Conservation (phyloP, 1,140 invertebrate species). For the Zeugodacus cucurbitae region DNA sequence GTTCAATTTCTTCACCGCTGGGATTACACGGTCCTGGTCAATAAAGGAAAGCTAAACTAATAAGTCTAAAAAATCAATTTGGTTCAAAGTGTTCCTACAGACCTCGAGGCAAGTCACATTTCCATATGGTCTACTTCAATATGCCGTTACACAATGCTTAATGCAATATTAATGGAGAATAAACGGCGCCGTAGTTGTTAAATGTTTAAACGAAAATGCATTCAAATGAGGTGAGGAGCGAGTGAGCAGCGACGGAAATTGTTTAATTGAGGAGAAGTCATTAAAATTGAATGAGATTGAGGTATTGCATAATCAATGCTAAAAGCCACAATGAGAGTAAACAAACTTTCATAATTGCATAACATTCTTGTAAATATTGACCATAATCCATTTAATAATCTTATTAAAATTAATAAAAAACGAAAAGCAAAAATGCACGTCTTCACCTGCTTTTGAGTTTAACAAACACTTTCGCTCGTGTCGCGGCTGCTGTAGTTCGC, state of each 20-base stretch:
- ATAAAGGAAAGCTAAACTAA: too few species aligned
- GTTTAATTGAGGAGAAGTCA: not conserved
- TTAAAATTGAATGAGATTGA: not conserved
- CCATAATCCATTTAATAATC: too few species aligned
- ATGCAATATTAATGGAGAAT: constrained; percentile 9
- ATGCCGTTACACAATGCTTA: not conserved
- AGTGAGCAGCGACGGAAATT: not conserved
- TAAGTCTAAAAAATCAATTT: too few species aligned
- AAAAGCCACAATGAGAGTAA: too few species aligned
- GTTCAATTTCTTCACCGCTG: too few species aligned
- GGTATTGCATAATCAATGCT: not conserved
- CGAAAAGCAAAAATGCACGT: not conserved
- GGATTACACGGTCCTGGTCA: too few species aligned
- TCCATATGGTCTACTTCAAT: not conserved
- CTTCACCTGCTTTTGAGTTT: not conserved
- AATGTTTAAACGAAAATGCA: constrained; percentile 8
- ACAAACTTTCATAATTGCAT: too few species aligned
- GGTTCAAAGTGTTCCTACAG: not conserved
- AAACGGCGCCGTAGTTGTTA: not conserved
- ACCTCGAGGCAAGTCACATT: too few species aligned
- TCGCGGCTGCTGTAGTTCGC: not conserved
- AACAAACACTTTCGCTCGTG: not conserved
- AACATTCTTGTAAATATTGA: too few species aligned
- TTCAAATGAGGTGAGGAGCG: not conserved
- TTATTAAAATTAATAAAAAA: not conserved